Percentiles rank a stretch among this genome's conserved stretches.
phyloP scores from a whole-genome alignment of 2,797 vertebrate species.

The Cheirogaleus major region DNA sequence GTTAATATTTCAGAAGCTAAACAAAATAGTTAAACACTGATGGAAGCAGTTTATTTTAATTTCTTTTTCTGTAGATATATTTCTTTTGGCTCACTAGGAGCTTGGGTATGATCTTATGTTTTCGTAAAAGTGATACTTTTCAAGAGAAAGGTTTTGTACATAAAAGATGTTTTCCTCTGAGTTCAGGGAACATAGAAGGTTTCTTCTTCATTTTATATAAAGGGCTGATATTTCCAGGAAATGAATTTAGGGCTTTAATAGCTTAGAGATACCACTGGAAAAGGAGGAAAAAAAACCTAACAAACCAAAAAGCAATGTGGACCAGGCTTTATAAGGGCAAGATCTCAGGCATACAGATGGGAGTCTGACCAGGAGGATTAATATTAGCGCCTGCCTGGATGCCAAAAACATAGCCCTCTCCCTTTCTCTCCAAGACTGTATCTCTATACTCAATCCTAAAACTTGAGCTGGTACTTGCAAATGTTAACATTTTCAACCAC shows the following conservation, averaged over 20 bases:
- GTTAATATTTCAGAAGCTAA: not conserved
- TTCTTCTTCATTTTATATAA: conserved; percentile 38
- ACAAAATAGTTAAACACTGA: not conserved
- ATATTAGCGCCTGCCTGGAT: not conserved
- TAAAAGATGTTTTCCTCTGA: conserved; percentile 1
- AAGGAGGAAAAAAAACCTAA: conserved; percentile 18
- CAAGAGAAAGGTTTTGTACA: conserved; percentile 46
- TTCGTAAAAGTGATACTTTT: conserved; percentile 1
- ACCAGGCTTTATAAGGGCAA: not conserved
- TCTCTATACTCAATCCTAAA: not conserved
- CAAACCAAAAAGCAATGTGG: not conserved
- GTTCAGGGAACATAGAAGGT: conserved; percentile 17
- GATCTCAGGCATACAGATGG: not conserved
- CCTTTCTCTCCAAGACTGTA: not conserved
- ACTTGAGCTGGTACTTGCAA: not conserved
- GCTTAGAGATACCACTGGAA: conserved; percentile 1
- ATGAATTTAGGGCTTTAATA: not conserved
- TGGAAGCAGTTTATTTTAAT: not conserved
- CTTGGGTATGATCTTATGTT: not conserved
- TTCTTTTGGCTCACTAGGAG: not conserved
- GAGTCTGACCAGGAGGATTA: not conserved
- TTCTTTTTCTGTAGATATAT: not conserved
- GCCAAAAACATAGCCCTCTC: no score
- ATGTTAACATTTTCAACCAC: not conserved
- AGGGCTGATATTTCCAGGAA: not conserved